A percentile compares a stretch with the other conserved stretches of the same genome.
Evolutionary conservation across 2,113 vertebrate species (phyloP).

Genomic region (Phocoena phocoena): DNA sequence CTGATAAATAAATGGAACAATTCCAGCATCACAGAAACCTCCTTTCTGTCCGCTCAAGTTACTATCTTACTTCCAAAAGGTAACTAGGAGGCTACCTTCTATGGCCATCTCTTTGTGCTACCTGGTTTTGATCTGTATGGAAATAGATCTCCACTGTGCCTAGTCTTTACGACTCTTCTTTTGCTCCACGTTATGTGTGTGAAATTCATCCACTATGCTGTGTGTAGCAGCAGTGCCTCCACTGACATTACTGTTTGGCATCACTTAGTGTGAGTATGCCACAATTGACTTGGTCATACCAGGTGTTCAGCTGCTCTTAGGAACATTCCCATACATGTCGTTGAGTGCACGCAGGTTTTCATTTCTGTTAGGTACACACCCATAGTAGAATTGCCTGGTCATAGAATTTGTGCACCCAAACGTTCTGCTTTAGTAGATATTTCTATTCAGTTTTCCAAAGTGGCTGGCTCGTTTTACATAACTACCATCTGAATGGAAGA

Average conservation of each 20-base stretch:
- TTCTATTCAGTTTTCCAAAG: not conserved
- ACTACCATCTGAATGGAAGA: not conserved
- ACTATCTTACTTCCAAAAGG: not conserved
- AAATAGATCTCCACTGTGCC: not conserved
- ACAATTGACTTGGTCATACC: not conserved
- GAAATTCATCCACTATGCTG: not conserved
- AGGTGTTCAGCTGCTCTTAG: not conserved
- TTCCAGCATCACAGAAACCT: not conserved
- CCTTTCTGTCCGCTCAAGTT: not conserved
- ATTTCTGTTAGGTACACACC: not conserved
- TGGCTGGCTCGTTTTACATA: not conserved
- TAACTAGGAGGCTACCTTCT: not conserved
- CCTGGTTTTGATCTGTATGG: not conserved
- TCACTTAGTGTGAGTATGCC: not conserved
- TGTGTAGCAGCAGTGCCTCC: not conserved
- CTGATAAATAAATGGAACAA: not conserved
- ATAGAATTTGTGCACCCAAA: not conserved
- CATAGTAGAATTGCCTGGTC: not conserved
- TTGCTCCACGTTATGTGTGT: not conserved
- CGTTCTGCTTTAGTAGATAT: not conserved
- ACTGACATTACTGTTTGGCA: not conserved
- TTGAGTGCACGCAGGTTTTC: not conserved
- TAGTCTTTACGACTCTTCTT: not conserved
- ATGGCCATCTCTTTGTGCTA: not conserved
- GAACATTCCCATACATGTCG: not conserved